Conservation (phyloP, 2,888 invertebrate genomes). For the Leucophora obtusa region DNA sequence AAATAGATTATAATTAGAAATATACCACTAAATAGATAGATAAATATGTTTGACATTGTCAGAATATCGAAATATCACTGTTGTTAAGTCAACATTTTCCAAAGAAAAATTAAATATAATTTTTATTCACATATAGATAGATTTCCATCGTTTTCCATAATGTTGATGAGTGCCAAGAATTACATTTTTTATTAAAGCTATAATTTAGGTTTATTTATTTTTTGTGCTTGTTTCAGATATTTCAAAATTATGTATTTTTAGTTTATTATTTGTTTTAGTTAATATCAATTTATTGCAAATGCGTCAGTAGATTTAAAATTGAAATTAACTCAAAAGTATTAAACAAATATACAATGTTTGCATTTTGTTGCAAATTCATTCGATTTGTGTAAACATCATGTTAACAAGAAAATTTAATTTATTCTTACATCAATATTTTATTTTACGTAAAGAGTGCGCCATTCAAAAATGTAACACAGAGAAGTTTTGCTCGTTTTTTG, state of each 20-base stretch:
- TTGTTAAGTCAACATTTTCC: background rate
- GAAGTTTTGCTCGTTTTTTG: no score
- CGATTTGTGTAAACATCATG: background rate
- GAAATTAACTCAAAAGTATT: background rate
- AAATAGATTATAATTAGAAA: background rate
- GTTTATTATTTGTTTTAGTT: background rate
- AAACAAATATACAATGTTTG: background rate
- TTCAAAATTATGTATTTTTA: background rate
- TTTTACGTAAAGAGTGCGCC: no score
- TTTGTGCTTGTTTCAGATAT: background rate
- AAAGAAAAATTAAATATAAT: background rate
- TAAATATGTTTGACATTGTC: conserved; percentile 40
- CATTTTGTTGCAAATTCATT: no score
- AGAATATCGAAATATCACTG: conserved; percentile 35
- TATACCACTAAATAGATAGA: background rate
- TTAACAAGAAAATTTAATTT: background rate
- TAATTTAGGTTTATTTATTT: conserved; percentile 2
- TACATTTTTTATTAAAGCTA: background rate
- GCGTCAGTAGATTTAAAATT: background rate
- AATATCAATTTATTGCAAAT: background rate
- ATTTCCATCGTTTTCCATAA: background rate
- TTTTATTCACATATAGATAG: background rate
- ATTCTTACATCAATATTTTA: background rate
- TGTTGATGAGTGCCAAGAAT: conserved; percentile 2
- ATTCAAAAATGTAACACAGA: no score